phyloP scores from a whole-genome alignment of 2,888 invertebrate genomes.

The Macroteleia sp. region DNA sequence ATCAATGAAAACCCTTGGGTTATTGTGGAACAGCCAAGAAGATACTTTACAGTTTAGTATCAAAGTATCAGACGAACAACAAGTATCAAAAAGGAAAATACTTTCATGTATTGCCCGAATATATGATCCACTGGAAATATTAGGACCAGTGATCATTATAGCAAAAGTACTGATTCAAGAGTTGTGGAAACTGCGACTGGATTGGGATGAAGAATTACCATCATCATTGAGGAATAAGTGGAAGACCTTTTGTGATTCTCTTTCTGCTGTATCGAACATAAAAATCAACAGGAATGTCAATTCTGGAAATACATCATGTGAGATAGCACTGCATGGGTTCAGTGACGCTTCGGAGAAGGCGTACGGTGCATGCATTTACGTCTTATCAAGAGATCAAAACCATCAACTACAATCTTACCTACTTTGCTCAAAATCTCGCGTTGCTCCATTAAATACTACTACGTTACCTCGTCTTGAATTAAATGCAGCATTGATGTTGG shows the following conservation, averaged over 20 bases:
- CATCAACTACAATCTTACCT: slow-evolving; percentile 12
- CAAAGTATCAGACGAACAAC: background rate
- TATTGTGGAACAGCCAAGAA: slow-evolving; percentile 48
- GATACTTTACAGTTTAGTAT: background rate
- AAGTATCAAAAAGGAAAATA: slow-evolving; percentile 26
- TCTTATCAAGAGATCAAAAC: background rate
- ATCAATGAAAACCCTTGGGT: slow-evolving; percentile 39
- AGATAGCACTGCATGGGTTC: slow-evolving; percentile 61
- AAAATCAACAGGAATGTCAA: slow-evolving; percentile 1
- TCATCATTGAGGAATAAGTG: background rate
- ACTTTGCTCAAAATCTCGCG: slow-evolving; percentile 61
- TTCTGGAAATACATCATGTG: background rate
- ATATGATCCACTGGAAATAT: slow-evolving; percentile 51
- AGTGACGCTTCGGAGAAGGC: slow-evolving; percentile 62
- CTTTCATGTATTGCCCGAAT: slow-evolving; percentile 50
- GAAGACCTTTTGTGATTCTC: background rate
- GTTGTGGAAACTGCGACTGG: slow-evolving; percentile 18
- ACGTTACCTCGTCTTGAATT: slow-evolving; percentile 57
- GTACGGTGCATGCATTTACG: slow-evolving; percentile 60
- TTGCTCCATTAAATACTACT: slow-evolving; percentile 49
- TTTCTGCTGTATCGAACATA: background rate
- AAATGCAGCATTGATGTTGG: slow-evolving; percentile 30
- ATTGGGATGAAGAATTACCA: slow-evolving; percentile 34
- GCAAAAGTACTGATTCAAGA: slow-evolving; percentile 29
- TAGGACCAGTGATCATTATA: slow-evolving; percentile 45